Evolutionary conservation across 2,797 vertebrate genomes (phyloP).

Genomic region (Lophius americanus): DNA sequence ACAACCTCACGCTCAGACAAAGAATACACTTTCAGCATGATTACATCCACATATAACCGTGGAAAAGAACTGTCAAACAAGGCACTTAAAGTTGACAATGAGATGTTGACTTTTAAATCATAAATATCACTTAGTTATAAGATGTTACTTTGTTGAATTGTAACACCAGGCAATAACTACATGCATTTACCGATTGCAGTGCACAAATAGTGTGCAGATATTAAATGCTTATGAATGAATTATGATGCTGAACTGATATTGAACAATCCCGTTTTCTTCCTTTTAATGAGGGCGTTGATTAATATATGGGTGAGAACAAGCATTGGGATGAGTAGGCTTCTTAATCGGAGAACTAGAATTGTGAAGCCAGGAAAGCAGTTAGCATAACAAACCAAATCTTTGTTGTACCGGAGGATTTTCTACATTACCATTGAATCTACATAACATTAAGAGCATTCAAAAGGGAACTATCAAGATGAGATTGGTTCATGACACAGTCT

Average conservation of each 20-base stretch:
- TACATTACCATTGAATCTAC: not conserved
- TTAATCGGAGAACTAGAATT: constrained; percentile 8
- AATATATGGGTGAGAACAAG: constrained; percentile 42
- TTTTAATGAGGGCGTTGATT: constrained; percentile 37
- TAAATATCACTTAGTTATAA: not conserved
- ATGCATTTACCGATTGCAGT: not conserved
- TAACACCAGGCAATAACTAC: not conserved
- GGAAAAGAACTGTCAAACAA: not conserved
- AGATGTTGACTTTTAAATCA: not conserved
- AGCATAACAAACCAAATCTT: constrained; percentile 15
- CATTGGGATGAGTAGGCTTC: constrained; percentile 26
- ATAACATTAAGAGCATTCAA: not conserved
- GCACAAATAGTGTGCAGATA: not conserved
- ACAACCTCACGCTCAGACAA: constrained; percentile 5
- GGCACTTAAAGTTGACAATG: constrained; percentile 15
- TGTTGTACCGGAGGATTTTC: not conserved
- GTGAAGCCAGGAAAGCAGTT: constrained; percentile 18
- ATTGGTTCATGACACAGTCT: constrained; percentile 12
- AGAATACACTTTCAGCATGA: constrained; percentile 6
- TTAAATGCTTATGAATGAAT: not conserved
- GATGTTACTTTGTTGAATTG: not conserved
- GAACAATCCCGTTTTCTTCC: not conserved
- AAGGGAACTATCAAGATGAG: constrained; percentile 15
- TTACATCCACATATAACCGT: constrained; percentile 21
- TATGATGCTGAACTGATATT: not conserved